Conservation (phyloP, 2,797 vertebrate genomes). For the Ataeniobius toweri region DNA sequence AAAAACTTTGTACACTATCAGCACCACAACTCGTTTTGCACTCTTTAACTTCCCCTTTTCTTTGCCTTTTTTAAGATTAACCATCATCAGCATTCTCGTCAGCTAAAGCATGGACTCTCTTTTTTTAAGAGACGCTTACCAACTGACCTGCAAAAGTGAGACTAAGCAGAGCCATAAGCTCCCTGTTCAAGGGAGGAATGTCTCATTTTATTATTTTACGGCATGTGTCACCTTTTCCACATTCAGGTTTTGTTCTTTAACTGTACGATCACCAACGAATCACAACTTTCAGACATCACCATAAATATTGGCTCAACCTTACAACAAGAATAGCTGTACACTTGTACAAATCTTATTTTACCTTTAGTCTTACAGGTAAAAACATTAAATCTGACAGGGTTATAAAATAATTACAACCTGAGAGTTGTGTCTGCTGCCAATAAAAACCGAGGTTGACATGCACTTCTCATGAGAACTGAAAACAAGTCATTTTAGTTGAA, state of each 20-base stretch:
- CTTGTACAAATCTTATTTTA: neutral
- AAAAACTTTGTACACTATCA: slow-evolving; percentile 32
- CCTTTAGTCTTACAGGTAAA: slow-evolving; percentile 29
- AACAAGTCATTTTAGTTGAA: neutral
- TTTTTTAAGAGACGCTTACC: slow-evolving; percentile 12
- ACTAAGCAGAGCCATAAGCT: slow-evolving; percentile 9
- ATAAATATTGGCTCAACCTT: slow-evolving; percentile 11
- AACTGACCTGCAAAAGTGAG: slow-evolving; percentile 18
- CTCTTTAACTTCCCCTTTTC: slow-evolving; percentile 60
- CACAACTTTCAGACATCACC: slow-evolving; percentile 35
- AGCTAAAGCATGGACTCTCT: slow-evolving; percentile 19
- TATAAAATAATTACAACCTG: slow-evolving; percentile 1
- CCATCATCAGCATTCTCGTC: slow-evolving; percentile 54
- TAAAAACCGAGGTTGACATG: neutral
- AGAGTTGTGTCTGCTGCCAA: slow-evolving; percentile 23
- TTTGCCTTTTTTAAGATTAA: slow-evolving; percentile 12
- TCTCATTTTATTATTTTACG: slow-evolving; percentile 48
- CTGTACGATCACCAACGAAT: slow-evolving; percentile 64
- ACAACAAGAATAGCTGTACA: neutral
- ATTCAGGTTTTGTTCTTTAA: slow-evolving; percentile 53
- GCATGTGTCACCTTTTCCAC: slow-evolving; percentile 57
- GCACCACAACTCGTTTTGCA: slow-evolving; percentile 8
- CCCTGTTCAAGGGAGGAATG: slow-evolving; percentile 4
- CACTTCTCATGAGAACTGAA: neutral
- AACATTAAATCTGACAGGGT: slow-evolving; percentile 34